A percentile compares a stretch with the other conserved stretches of the same genome.
Conservation (phyloP, 2,797 vertebrate species). For the Crypturellus tataupa region DNA sequence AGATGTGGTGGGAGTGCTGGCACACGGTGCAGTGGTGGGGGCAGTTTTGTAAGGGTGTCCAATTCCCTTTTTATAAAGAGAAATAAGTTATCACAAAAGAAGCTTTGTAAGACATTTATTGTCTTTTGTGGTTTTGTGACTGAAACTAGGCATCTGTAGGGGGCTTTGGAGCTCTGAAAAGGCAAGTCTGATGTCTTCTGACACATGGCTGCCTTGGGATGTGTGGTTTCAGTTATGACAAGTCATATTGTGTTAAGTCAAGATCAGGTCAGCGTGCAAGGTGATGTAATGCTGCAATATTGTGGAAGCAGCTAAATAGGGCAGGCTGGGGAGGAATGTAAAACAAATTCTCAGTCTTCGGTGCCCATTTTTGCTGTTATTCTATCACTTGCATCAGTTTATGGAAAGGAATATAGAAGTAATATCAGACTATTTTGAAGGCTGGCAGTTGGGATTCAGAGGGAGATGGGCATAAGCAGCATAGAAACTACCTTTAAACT, state of each 20-base stretch:
- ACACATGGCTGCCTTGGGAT: not conserved
- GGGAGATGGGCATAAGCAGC: not conserved
- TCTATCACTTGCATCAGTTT: not conserved
- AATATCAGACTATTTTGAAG: not conserved
- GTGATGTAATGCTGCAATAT: not conserved
- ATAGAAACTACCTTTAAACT: not conserved
- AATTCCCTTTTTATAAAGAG: not conserved
- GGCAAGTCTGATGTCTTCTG: slow-evolving; percentile 23
- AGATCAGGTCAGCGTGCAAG: not conserved
- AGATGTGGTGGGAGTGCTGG: not conserved
- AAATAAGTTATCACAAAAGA: not conserved
- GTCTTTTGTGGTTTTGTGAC: not conserved
- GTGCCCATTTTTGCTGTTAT: not conserved
- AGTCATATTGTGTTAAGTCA: slow-evolving; percentile 19
- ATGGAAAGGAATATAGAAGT: not conserved
- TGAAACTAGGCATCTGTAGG: not conserved
- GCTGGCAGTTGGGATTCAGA: not conserved
- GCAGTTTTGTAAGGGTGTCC: not conserved
- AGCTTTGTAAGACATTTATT: not conserved
- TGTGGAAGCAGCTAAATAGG: not conserved
- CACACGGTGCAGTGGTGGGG: not conserved
- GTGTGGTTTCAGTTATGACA: not conserved
- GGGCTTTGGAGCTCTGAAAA: slow-evolving; percentile 10
- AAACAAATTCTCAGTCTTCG: not conserved
- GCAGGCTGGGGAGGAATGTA: not conserved